These are phyloP conservation scores for Listronotus bonariensis DNA, from an alignment of 1,140 invertebrate genomes.

Conservation along the genomic window DNA sequence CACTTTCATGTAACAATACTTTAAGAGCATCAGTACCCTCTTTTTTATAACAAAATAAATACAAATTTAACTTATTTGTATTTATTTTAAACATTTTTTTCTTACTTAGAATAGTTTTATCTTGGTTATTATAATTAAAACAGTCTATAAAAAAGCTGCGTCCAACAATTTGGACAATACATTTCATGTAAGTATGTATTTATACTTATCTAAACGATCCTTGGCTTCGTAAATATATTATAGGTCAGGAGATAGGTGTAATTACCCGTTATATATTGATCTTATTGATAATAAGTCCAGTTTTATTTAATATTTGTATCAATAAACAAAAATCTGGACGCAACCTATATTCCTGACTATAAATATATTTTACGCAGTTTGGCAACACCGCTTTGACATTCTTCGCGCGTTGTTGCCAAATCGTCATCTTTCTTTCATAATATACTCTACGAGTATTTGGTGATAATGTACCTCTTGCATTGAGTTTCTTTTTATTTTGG, in stretches of 20 bases:
- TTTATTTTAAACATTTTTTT: slow-evolving; percentile 12
- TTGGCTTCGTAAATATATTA: too few species aligned
- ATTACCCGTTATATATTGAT: too few species aligned
- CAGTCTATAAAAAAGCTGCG: slow-evolving; percentile 24
- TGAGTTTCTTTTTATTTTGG: slow-evolving; percentile 11
- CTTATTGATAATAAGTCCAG: too few species aligned
- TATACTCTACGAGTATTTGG: neutral
- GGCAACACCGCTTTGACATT: neutral
- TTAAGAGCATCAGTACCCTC: slow-evolving; percentile 2
- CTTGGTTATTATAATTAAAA: slow-evolving; percentile 8
- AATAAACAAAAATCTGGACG: too few species aligned
- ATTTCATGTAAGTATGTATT: neutral
- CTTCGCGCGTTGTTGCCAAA: neutral
- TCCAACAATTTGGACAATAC: neutral
- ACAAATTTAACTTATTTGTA: slow-evolving; percentile 11
- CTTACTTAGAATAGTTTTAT: too few species aligned
- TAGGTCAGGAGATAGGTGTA: too few species aligned
- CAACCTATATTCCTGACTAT: too few species aligned
- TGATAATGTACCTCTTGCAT: slow-evolving; percentile 3
- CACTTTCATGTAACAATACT: slow-evolving; percentile 33
- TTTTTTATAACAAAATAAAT: slow-evolving; percentile 10
- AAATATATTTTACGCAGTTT: too few species aligned
- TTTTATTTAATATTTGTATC: too few species aligned
- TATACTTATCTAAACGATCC: neutral
- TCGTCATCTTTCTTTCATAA: neutral